phyloP scores from a whole-genome alignment of 1,140 invertebrate species.

The Vanessa atalanta region DNA sequence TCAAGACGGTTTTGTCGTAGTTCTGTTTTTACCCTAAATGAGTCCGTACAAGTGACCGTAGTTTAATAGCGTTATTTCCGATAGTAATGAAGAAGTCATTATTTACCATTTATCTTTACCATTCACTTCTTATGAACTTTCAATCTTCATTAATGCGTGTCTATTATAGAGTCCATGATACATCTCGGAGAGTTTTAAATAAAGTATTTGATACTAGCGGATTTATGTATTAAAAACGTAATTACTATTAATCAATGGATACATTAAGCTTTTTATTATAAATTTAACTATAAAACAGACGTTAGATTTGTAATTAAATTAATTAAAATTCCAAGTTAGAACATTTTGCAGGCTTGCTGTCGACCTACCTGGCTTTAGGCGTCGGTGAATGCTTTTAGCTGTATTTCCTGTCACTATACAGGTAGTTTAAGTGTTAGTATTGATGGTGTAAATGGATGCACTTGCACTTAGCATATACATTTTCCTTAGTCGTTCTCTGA shows the following conservation, averaged over 20 bases:
- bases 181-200: background rate
- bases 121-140: slow-evolving; percentile 41
- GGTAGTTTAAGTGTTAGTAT: no score
- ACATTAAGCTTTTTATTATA: slow-evolving; percentile 18
- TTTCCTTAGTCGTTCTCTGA: no score
- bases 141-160: slow-evolving; percentile 38
- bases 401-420: no score
- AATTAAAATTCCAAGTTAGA: no score
- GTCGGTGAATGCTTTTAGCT: no score
- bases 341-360: no score
- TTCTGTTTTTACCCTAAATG: slow-evolving; percentile 21
- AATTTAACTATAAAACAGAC: slow-evolving; percentile 13
- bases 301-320: background rate
- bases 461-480: no score
- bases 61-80: slow-evolving; percentile 54
- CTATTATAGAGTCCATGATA: slow-evolving; percentile 32
- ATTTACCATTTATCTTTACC: slow-evolving; percentile 44
- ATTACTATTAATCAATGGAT: slow-evolving; percentile 26
- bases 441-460: no score
- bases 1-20: background rate
- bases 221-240: slow-evolving; percentile 32
- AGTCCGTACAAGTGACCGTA: slow-evolving; percentile 42
- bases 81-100: slow-evolving; percentile 50
- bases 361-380: no score
- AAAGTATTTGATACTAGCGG: slow-evolving; percentile 15